Base-by-base conservation (phyloP, 2,113 vertebrate genomes). In the Mesitornis unicolor region DNA sequence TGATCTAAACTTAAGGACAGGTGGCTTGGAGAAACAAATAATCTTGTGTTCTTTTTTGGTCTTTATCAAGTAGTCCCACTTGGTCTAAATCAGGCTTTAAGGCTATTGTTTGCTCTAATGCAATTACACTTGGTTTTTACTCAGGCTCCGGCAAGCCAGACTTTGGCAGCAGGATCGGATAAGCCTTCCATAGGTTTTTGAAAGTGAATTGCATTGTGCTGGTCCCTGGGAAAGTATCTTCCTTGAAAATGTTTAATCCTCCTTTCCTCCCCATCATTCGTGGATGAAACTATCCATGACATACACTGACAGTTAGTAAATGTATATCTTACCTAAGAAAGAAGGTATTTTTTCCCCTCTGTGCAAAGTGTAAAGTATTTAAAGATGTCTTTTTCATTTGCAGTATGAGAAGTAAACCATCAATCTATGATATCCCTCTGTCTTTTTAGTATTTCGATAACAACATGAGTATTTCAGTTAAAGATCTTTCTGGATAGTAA, bases 171-270 rank as follows among this genome's bases (percentile, higher is more conserved):
- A 82, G 94, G 93, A 95, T 40, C 51, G 35, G 96, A 95, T 96
- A 98, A 93, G 91, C 82, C 91, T 84, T 90, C 78, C 94, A 65
- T 84, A 94, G 73, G 95, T 74, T 96, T 95, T 89, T 78, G 73
- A 94, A 97, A 92, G 94, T 90, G 84, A 95, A 79, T 91, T 89
- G 71, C 73, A 88, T 96, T 97, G 89, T 96, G 77, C 89, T 93
- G 26, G 57, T 82, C 60, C 97, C 97, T 97, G 97, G 98, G 95
- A 97, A 98, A 98, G 48, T 92, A 71, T 97, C 96, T 96, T 98
- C 93, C 93, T 93, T 94, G 70, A 91, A 97, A 90, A 95, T 82
- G 10, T 94, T 95, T 97, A 97, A 97, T 98, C 93, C 38, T 2
- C 83, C 71, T 71, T 70, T 78, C 92, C 43, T 96, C 54, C 42